Evolutionary conservation across 2,888 invertebrate genomes (phyloP), one percentile per base, ranked within the genome.

Genomic region (Himalopsyche tibetana): DNA sequence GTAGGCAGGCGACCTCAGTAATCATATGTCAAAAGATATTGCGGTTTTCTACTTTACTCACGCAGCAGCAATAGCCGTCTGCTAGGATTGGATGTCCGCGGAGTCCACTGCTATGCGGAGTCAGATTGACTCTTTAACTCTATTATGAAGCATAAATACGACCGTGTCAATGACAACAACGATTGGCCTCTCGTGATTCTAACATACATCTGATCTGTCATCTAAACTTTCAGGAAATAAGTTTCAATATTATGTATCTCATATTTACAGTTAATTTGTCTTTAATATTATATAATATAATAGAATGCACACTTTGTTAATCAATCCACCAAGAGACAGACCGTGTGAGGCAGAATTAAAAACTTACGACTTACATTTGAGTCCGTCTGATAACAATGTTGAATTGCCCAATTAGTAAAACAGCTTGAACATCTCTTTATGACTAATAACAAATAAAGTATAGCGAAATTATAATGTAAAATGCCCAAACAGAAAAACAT

Each of bases 11-110:
- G 88, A 88, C 86, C 88, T 88, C 86, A 88, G 88, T 88, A 88
- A 88, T 88, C 88, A 88, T 86, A 69, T 88, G 88, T 88, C 88
- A 85, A 86, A 86, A 88, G 88, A 84, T 85, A 88, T 88, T 88
- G 88, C 82, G 88, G 88, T 88, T 86, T 87, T 82, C 38, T 82
- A 56, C 79, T 80, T 85, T 85, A 85, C 79, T 19, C 19, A n/a
- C 19, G 80, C 38, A 45, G 83, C 63, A 42, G 83, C 63, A 82
- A 5, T 28, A 15, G 6, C 15, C 74, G 74, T 80, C 42, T 19
- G 6, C 80, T 15, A 42, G 45, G 80, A 80, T 80, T 45, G 42
- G n/a, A 51, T 80, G 80, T 80, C 80, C 45, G 19, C 45, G 19
- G 12, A 74, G 80, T 80, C 80, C 45, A 42, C 80, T 42, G n/a